phyloP scores from a whole-genome alignment of 1,140 invertebrate genomes.

The Trichogramma pretiosum region DNA sequence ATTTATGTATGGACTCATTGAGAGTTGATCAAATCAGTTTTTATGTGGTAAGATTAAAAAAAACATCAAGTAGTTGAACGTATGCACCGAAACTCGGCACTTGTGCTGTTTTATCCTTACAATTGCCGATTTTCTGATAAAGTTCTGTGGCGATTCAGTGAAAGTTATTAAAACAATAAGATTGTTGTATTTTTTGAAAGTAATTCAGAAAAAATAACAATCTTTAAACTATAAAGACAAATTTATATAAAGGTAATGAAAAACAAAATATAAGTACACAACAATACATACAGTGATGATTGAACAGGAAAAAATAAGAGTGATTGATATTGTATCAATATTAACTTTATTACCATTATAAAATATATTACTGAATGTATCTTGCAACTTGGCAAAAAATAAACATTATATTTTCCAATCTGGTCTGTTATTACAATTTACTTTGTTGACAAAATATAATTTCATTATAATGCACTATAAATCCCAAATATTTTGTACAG shows the following conservation, averaged over 20 bases:
- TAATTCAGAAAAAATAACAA: slow-evolving; percentile 24
- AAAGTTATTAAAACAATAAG: slow-evolving; percentile 35
- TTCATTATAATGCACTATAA: slow-evolving; percentile 16
- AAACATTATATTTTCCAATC: slow-evolving; percentile 41
- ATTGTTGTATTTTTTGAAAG: slow-evolving; percentile 25
- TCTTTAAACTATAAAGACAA: slow-evolving; percentile 36
- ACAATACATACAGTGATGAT: slow-evolving; percentile 35
- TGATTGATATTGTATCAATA: slow-evolving; percentile 39
- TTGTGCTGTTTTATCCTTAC: too few species aligned
- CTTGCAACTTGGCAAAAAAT: slow-evolving; percentile 35
- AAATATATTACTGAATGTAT: slow-evolving; percentile 28
- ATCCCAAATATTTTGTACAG: slow-evolving; percentile 18
- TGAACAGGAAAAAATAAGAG: slow-evolving; percentile 30
- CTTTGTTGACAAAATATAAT: slow-evolving; percentile 14
- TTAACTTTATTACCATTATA: slow-evolving; percentile 35
- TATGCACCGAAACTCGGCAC: too few species aligned
- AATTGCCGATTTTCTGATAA: too few species aligned
- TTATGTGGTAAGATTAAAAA: slow-evolving; percentile 18
- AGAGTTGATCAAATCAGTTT: slow-evolving; percentile 15
- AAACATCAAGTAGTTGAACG: too few species aligned
- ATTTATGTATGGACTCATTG: slow-evolving; percentile 7
- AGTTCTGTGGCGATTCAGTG: slow-evolving; percentile 26
- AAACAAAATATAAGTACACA: too few species aligned
- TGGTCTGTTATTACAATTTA: slow-evolving; percentile 22
- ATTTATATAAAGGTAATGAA: slow-evolving; percentile 38